phyloP scores from a whole-genome alignment of 2,113 vertebrate species.

The Mesitornis unicolor region DNA sequence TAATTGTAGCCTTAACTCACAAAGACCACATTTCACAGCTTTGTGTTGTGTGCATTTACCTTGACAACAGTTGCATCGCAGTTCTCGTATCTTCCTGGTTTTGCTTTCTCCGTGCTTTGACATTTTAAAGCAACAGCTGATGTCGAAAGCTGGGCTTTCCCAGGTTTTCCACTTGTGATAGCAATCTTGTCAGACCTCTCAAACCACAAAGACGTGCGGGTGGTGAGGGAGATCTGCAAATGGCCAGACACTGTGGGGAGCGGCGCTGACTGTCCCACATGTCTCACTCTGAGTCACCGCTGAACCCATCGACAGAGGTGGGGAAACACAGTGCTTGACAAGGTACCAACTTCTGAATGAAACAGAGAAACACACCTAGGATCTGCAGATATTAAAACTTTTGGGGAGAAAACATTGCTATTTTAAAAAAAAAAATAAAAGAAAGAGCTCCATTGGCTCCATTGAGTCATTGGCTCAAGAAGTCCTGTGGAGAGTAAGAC shows the following conservation, averaged over 20 bases:
- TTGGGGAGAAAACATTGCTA: background rate
- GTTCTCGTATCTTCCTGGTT: background rate
- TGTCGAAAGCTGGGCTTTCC: background rate
- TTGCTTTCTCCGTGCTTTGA: background rate
- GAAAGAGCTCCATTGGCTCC: background rate
- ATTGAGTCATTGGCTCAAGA: no score
- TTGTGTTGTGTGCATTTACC: background rate
- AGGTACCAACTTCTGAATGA: background rate
- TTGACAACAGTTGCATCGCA: background rate
- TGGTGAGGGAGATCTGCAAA: background rate
- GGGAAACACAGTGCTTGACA: background rate
- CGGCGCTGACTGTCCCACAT: background rate
- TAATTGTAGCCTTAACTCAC: background rate
- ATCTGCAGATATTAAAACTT: background rate
- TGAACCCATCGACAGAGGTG: background rate
- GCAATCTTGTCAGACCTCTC: background rate
- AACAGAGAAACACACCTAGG: background rate
- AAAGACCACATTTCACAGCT: background rate
- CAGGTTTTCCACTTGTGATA: background rate
- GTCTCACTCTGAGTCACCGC: conserved; percentile 37
- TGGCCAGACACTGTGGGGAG: background rate
- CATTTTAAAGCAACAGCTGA: background rate
- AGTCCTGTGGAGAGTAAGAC: background rate
- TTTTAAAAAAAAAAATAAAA: background rate
- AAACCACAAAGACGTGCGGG: background rate